Percentiles rank a stretch among this genome's conserved stretches.
These are phyloP conservation scores for Henricia sp. DNA, from an alignment of 53 echinoderm and acorn worm genomes.

Conservation along the genomic window DNA sequence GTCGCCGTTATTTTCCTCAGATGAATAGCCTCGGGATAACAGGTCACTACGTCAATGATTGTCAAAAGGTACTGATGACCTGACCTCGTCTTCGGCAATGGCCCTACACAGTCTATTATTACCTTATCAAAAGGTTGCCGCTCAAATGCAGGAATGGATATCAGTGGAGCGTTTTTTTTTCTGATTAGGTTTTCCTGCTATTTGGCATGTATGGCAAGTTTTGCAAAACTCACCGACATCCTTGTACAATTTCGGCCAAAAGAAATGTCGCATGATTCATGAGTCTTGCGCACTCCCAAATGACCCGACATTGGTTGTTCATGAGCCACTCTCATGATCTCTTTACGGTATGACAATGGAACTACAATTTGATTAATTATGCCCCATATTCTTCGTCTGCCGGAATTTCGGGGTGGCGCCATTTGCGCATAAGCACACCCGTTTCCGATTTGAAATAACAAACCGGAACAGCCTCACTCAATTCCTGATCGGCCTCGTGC, in stretches of 20 bases:
- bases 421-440: conserved; percentile 50
- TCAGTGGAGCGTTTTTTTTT: conserved; percentile 45
- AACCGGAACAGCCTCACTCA: conserved; percentile 16
- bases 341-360: conserved; percentile 33
- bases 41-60: conserved; percentile 35
- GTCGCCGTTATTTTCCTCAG: conserved; percentile 70
- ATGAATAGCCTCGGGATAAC: conserved; percentile 68
- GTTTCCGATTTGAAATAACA: conserved; percentile 42
- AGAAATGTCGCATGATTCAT: conserved; percentile 44
- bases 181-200: conserved; percentile 64
- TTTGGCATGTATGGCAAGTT: conserved; percentile 48
- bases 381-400: conserved; percentile 47
- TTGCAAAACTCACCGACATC: conserved; percentile 40
- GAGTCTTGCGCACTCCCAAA: conserved; percentile 51
- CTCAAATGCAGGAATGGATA: conserved; percentile 66
- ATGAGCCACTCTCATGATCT: conserved; percentile 38
- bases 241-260: conserved; percentile 32
- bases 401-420: conserved; percentile 30
- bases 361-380: conserved; percentile 57
- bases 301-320: conserved; percentile 54
- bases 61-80: conserved; percentile 49
- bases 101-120: conserved; percentile 65
- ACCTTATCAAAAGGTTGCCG: conserved; percentile 55
- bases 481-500: conserved; percentile 5
- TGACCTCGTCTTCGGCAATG: conserved; percentile 32